phyloP scores from a whole-genome alignment of 1,140 invertebrate species.

The Bombus waltoni region DNA sequence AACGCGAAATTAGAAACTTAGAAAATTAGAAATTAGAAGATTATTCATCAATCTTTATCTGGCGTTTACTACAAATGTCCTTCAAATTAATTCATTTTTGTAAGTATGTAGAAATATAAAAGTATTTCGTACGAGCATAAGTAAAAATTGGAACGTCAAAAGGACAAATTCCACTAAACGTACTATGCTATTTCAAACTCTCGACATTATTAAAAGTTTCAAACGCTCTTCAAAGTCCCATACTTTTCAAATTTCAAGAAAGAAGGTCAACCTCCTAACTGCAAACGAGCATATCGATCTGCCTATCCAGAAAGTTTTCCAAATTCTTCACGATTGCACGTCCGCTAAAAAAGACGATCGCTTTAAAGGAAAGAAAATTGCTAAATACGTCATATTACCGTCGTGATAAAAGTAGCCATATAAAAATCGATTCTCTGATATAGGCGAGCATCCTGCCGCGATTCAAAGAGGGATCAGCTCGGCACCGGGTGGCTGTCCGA shows the following conservation, averaged over 20 bases:
- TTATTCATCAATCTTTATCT: not conserved
- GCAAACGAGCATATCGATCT: not conserved
- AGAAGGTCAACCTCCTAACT: not conserved
- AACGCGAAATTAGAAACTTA: not conserved
- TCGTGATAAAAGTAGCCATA: not conserved
- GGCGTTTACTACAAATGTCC: not conserved
- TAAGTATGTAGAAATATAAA: not conserved
- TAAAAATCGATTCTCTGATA: conserved; percentile 52
- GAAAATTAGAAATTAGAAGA: too few relatives aligned
- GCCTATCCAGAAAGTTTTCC: not conserved
- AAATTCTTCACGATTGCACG: not conserved
- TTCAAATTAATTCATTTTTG: not conserved
- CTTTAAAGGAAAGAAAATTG: not conserved
- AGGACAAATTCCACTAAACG: not conserved
- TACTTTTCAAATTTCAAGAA: not conserved
- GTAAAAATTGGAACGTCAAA: not conserved
- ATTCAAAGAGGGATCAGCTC: conserved; percentile 81
- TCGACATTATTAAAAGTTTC: not conserved
- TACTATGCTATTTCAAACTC: not conserved
- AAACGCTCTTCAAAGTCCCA: not conserved
- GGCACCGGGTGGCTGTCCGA: conserved; percentile 78
- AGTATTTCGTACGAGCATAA: not conserved
- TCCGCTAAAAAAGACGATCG: too few relatives aligned
- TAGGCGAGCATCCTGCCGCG: conserved; percentile 81
- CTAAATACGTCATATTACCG: not conserved